Base-by-base conservation (phyloP, 2,113 vertebrate species). In the Anser brachyrhynchus region DNA sequence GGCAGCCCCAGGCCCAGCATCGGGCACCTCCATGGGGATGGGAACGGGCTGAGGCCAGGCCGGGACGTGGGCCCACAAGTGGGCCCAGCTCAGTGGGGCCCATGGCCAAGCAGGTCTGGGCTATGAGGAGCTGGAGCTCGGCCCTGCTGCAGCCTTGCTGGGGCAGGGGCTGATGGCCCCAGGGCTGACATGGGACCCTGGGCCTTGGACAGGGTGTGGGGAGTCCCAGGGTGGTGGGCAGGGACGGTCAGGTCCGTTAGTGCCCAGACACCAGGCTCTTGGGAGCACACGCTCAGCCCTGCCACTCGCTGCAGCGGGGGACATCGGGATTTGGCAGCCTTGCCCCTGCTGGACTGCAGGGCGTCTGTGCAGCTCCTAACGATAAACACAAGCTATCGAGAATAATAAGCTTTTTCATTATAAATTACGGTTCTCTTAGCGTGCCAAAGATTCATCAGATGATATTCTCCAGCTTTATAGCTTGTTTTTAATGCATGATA, bases 1-100 rank as follows among this genome's bases (percentile, higher is more conserved):
- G 31, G 72, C 19, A 54, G 57, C 20, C n/a, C 41, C 57, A 10
- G 58, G 21, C 8, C 61, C 0, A 0, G n/a, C 44, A 37, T 0
- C 0, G 2, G 39, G 9, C n/a, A 55, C 22, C 16, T 67, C n/a
- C 6, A 1, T 3, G 11, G 54, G 54, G 54, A 57, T 6, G 3
- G 28, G 54, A 9, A 55, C 4, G 9, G 54, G 16, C 54, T 17
- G 29, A 57, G 54, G 54, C 54, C 28, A 31, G 54, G 54, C 28
- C 17, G 28, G 54, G 54, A 31, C 6, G 9, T 29, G 28, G 25
- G 25, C 26, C 13, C 52, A 28, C 13, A 13, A 14, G 12, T 54
- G 52, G 54, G 54, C 54, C 54, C 6, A 9, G 28, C 54, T 18
- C 16, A 9, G 54, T 29, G 28, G 29, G 54, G 54, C 26, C 54